These are phyloP conservation scores for Macropus fuliginosus DNA, from an alignment of 2,797 vertebrate species.

Conservation along the genomic window DNA sequence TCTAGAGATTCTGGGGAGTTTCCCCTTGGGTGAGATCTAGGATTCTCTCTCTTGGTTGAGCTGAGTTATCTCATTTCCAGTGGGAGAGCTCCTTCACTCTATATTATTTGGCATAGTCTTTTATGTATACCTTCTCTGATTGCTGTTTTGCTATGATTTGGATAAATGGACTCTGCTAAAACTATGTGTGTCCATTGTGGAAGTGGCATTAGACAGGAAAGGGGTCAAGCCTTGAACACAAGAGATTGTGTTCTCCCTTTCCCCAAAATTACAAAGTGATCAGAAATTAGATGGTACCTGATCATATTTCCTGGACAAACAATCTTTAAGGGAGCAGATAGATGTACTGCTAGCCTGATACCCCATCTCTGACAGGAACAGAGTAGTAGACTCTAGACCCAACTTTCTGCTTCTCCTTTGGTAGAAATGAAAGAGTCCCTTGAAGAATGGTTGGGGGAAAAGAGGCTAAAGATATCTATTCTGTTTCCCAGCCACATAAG, in stretches of 20 bases:
- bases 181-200: background rate
- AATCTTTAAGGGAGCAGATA: background rate
- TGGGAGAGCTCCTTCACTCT: background rate
- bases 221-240: background rate
- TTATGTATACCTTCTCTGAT: background rate
- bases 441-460: background rate
- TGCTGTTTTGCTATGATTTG: background rate
- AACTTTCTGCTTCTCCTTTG: background rate
- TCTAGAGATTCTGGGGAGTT: background rate
- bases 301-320: background rate
- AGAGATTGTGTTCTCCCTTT: background rate
- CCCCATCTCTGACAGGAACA: background rate
- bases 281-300: background rate
- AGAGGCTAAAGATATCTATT: background rate
- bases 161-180: background rate
- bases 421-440: background rate
- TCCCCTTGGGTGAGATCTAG: background rate
- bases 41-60: background rate
- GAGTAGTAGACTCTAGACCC: background rate
- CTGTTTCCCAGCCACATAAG: background rate
- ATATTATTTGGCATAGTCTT: background rate
- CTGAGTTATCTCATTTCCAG: background rate
- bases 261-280: background rate
- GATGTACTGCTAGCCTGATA: background rate
- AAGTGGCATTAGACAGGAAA: background rate